phyloP scores from a whole-genome alignment of 1,140 invertebrate genomes.

The Aphidius ervi region DNA sequence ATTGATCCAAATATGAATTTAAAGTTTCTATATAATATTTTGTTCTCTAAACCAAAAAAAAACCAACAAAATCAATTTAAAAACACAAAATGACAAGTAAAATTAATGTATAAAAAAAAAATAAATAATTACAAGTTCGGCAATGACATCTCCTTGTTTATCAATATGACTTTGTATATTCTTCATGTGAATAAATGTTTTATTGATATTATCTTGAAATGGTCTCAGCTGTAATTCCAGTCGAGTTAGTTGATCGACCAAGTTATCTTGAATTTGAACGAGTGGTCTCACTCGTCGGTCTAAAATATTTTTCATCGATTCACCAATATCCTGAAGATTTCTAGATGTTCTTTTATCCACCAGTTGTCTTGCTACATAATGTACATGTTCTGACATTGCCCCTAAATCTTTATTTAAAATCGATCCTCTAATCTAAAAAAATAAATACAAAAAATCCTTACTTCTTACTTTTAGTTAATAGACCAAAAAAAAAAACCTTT shows the following conservation, averaged over 20 bases:
- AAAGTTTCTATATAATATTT: slow-evolving; percentile 59
- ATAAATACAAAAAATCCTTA: no score
- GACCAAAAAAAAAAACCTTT: background rate
- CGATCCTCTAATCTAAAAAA: slow-evolving; percentile 55
- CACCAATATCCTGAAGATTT: slow-evolving; percentile 62
- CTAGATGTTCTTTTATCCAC: slow-evolving; percentile 62
- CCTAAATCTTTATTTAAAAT: slow-evolving; percentile 67
- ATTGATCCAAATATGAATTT: slow-evolving; percentile 62
- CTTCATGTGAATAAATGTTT: slow-evolving; percentile 67
- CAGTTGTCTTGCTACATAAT: slow-evolving; percentile 68
- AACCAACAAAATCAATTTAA: slow-evolving; percentile 16
- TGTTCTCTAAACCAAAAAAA: slow-evolving; percentile 55
- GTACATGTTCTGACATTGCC: slow-evolving; percentile 69
- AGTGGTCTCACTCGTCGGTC: slow-evolving; percentile 62
- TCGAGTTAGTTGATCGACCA: slow-evolving; percentile 70
- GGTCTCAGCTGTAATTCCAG: slow-evolving; percentile 69
- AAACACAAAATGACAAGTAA: background rate
- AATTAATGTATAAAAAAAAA: slow-evolving; percentile 9
- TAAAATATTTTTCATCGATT: slow-evolving; percentile 62
- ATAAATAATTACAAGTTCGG: slow-evolving; percentile 54
- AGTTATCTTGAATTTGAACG: slow-evolving; percentile 64
- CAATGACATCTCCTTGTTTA: slow-evolving; percentile 68
- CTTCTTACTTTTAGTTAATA: no score
- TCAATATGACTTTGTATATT: slow-evolving; percentile 72
- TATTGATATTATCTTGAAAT: slow-evolving; percentile 64